A percentile compares a stretch with the other conserved stretches of the same genome.
phyloP scores from a whole-genome alignment of 2,113 vertebrate species.

The Noctilio leporinus region DNA sequence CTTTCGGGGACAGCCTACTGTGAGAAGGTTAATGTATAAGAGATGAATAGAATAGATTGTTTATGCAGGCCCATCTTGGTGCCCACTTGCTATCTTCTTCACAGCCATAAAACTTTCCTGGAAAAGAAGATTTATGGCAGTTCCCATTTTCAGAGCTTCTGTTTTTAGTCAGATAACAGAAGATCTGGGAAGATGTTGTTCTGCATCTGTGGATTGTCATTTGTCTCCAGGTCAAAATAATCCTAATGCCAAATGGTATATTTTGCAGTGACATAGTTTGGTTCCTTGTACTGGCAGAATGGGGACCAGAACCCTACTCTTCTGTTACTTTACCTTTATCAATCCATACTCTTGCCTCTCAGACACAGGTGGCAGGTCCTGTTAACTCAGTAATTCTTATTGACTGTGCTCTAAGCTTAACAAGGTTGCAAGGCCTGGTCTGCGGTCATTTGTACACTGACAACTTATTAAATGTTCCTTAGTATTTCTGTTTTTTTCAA shows the following conservation, averaged over 20 bases:
- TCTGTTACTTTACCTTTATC: background rate
- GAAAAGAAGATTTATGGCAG: background rate
- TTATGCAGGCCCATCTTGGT: background rate
- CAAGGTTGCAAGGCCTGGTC: background rate
- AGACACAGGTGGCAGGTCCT: background rate
- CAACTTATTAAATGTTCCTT: slow-evolving; percentile 22
- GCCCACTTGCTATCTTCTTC: background rate
- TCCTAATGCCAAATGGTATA: background rate
- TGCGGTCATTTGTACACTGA: slow-evolving; percentile 20
- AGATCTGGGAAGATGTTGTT: background rate
- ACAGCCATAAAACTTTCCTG: background rate
- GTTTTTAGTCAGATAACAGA: background rate
- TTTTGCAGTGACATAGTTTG: background rate
- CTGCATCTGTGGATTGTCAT: background rate
- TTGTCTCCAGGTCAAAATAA: background rate
- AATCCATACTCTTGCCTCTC: background rate
- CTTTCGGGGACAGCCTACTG: background rate
- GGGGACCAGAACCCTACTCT: background rate
- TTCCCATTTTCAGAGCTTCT: background rate
- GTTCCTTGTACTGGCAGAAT: background rate
- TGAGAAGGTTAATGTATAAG: background rate
- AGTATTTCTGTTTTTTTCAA: background rate
- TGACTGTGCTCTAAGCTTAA: slow-evolving; percentile 22
- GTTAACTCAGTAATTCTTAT: background rate
- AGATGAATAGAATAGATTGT: background rate